These are phyloP conservation scores for Mesoligia furuncula DNA, from an alignment of 2,888 invertebrate genomes.

Conservation along the genomic window DNA sequence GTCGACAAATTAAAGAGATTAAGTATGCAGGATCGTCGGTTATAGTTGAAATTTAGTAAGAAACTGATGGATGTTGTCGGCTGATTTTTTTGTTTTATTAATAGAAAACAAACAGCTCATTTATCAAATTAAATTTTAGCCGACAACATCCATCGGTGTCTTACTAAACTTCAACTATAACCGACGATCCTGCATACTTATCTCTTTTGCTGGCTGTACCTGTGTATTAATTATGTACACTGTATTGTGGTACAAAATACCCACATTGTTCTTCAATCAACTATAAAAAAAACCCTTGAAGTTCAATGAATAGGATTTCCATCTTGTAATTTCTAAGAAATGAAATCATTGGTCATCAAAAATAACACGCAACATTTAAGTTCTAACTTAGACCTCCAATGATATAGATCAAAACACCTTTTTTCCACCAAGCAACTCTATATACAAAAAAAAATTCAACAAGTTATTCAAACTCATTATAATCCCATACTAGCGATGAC, in stretches of 20 bases:
- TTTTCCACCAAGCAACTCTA: too few relatives aligned
- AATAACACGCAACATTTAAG: neutral
- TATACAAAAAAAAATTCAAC: too few relatives aligned
- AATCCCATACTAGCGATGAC: conserved; percentile 57
- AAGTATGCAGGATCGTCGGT: too few relatives aligned
- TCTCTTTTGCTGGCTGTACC: neutral
- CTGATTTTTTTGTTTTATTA: too few relatives aligned
- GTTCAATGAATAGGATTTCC: neutral
- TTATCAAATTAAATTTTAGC: too few relatives aligned
- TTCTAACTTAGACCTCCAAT: neutral
- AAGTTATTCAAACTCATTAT: conserved; percentile 46
- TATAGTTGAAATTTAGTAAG: too few relatives aligned
- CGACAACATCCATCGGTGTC: too few relatives aligned
- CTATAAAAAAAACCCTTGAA: neutral
- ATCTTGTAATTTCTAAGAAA: neutral
- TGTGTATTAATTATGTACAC: conserved; percentile 14
- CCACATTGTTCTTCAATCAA: conserved; percentile 13
- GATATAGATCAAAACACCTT: neutral
- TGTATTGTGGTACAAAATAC: conserved; percentile 3
- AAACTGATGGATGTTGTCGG: too few relatives aligned
- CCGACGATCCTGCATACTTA: too few relatives aligned
- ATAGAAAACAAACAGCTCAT: too few relatives aligned
- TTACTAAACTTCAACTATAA: too few relatives aligned
- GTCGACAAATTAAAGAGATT: too few relatives aligned
- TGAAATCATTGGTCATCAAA: neutral